These are phyloP conservation scores for Acronicta psi DNA, from an alignment of 2,888 invertebrate species.

Conservation along the genomic window DNA sequence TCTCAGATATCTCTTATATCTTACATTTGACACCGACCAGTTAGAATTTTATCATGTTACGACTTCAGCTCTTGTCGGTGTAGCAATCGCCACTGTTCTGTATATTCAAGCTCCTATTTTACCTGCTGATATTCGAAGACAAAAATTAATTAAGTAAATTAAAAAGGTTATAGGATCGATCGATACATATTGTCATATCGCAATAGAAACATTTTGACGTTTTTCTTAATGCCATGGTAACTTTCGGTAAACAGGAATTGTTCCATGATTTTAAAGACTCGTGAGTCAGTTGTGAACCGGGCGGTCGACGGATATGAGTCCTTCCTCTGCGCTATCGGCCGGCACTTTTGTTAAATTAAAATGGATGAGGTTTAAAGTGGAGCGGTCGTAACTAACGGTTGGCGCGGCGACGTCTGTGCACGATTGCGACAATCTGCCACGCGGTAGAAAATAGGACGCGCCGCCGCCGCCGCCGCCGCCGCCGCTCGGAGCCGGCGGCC, in stretches of 20 bases:
- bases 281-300: constrained; percentile 63
- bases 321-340: constrained; percentile 87
- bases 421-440: constrained; percentile 75
- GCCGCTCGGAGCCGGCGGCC: constrained; percentile 23
- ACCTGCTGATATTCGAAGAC: no score
- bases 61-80: no score
- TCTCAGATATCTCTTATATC: no score
- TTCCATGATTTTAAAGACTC: constrained; percentile 51
- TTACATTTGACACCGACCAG: no score
- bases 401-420: constrained; percentile 77
- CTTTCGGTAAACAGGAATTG: constrained; percentile 38
- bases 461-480: constrained; percentile 17
- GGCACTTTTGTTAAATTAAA: constrained; percentile 88
- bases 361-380: constrained; percentile 89
- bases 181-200: no score
- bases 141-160: no score
- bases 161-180: no score
- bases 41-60: no score
- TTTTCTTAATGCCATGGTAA: neutral
- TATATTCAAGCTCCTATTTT: no score
- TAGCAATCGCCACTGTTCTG: no score
- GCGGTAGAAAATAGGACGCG: constrained; percentile 75
- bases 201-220: no score
- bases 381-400: constrained; percentile 86
- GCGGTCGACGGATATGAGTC: constrained; percentile 83